These are phyloP conservation scores for Nasonia oneida DNA, from an alignment of 2,888 invertebrate species.

Conservation along the genomic window DNA sequence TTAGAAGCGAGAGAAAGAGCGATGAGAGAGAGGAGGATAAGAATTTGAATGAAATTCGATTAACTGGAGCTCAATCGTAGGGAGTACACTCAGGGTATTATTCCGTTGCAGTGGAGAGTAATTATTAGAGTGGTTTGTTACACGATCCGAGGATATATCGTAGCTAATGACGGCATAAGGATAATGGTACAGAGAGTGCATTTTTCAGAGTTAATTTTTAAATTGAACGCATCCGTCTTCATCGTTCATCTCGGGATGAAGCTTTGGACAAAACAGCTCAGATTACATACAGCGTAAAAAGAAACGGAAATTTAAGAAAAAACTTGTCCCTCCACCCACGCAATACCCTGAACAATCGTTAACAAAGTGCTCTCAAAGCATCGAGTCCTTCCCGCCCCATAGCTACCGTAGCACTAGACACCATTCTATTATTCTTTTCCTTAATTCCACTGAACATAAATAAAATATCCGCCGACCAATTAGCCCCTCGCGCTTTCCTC, in stretches of 20 bases:
- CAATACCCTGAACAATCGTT: not conserved
- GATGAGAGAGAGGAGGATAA: not conserved
- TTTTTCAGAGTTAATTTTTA: not conserved
- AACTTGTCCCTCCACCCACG: not conserved
- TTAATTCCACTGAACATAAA: conserved; percentile 67
- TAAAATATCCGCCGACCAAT: conserved; percentile 74
- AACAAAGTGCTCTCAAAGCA: not conserved
- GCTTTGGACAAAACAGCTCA: too few species aligned
- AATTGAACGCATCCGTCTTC: not conserved
- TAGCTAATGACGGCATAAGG: not conserved
- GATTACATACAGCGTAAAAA: too few species aligned
- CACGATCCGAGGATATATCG: not conserved
- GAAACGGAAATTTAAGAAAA: too few species aligned
- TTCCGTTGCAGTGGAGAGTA: not conserved
- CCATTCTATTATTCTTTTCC: conserved; percentile 21
- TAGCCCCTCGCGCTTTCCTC: conserved; percentile 60
- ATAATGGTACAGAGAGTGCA: not conserved
- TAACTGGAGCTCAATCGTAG: not conserved
- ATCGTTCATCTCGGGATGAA: not conserved
- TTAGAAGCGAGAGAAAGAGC: not conserved
- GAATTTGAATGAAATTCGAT: conserved; percentile 27
- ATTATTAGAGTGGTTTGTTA: not conserved
- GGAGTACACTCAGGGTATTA: not conserved
- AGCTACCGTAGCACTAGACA: not conserved
- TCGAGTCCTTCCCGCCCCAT: not conserved